Percentiles rank a stretch among this genome's conserved stretches.
Conservation (phyloP, 2,888 invertebrate genomes). For the Drosophila nr. fundita region DNA sequence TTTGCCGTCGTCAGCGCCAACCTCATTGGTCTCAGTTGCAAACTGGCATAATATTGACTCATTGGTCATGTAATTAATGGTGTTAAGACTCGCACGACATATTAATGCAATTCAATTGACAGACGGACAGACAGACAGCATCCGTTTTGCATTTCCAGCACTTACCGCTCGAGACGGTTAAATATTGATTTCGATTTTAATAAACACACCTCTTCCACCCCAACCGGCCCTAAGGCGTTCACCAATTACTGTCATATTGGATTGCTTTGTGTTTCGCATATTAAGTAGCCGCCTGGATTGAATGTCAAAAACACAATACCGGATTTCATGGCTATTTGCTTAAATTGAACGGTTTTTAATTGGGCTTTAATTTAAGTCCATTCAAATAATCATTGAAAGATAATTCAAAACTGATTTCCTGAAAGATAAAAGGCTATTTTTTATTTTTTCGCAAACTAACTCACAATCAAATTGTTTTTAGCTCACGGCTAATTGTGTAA, state of each 20-base stretch:
- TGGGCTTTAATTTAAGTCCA: not conserved
- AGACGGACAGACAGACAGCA: slow-evolving; percentile 52
- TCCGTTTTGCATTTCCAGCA: slow-evolving; percentile 56
- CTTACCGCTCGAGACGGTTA: slow-evolving; percentile 11
- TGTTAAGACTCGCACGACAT: slow-evolving; percentile 73
- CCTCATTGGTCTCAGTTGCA: slow-evolving; percentile 38
- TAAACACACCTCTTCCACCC: slow-evolving; percentile 42
- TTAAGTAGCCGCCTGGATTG: slow-evolving; percentile 28
- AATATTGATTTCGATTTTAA: slow-evolving; percentile 82
- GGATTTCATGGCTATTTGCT: not conserved
- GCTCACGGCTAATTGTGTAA: not conserved
- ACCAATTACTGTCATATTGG: slow-evolving; percentile 51
- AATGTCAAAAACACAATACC: not conserved
- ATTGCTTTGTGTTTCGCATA: slow-evolving; percentile 45
- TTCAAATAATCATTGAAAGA: not conserved
- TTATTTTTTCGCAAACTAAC: not conserved
- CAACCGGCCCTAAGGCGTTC: slow-evolving; percentile 25
- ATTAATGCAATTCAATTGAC: slow-evolving; percentile 73
- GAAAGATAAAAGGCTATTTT: not conserved
- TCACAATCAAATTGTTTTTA: not conserved
- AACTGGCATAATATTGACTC: slow-evolving; percentile 76
- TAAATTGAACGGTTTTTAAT: not conserved
- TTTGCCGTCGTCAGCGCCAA: not conserved
- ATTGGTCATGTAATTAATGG: slow-evolving; percentile 75
- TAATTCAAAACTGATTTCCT: not conserved